Evolutionary conservation across 2,888 invertebrate genomes (phyloP).

Genomic region (Branchipolynoe longqiensis): DNA sequence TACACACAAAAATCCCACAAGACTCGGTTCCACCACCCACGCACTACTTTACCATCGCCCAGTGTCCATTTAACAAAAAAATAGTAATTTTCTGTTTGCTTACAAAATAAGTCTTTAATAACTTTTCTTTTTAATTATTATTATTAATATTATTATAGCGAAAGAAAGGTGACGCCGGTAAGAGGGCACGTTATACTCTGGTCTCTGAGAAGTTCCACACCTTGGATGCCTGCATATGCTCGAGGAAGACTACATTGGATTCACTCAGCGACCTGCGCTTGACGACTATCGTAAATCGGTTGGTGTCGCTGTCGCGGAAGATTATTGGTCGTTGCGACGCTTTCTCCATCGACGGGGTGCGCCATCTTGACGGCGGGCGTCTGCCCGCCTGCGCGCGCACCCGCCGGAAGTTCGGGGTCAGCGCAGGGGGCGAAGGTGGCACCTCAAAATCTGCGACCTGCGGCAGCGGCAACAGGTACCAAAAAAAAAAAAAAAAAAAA

Average conservation of each 20-base stretch:
- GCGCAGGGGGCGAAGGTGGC: constrained; percentile 45
- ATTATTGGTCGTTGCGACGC: constrained; percentile 33
- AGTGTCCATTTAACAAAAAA: too few species aligned
- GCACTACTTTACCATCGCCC: too few species aligned
- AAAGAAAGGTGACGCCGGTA: background rate
- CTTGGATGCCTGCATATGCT: constrained; percentile 38
- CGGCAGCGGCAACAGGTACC: background rate
- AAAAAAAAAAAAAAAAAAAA: background rate
- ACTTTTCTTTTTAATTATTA: background rate
- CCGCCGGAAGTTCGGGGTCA: constrained; percentile 51
- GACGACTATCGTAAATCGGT: constrained; percentile 40
- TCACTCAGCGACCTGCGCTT: constrained; percentile 56
- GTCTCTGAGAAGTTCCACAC: constrained; percentile 44
- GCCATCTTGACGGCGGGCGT: constrained; percentile 40
- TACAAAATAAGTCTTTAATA: too few species aligned
- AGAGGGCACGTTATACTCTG: background rate
- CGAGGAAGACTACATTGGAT: constrained; percentile 51
- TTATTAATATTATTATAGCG: too few species aligned
- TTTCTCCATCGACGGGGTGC: constrained; percentile 52
- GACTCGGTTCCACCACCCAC: background rate
- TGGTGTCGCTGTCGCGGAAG: constrained; percentile 34
- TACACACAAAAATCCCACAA: background rate
- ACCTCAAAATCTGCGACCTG: constrained; percentile 54
- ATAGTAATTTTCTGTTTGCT: too few species aligned
- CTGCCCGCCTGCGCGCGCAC: constrained; percentile 20